Conservation (phyloP, 2,888 invertebrate genomes). For the Deilephila porcellus region DNA sequence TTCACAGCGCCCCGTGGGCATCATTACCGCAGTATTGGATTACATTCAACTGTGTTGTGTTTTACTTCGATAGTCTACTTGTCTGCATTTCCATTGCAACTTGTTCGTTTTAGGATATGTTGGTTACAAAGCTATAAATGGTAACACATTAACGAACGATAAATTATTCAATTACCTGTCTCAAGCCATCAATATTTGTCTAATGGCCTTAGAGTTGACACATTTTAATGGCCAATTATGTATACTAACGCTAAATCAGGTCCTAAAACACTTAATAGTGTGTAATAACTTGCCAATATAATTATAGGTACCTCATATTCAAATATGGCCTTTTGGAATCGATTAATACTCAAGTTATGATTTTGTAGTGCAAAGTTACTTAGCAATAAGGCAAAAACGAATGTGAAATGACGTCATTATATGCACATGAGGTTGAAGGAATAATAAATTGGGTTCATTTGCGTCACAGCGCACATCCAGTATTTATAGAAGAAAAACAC, state of each 20-base stretch:
- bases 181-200: not conserved
- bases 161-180: slow-evolving; percentile 14
- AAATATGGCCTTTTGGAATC: not conserved
- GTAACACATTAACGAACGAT: not conserved
- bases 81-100: not conserved
- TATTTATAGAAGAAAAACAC: not conserved
- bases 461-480: slow-evolving; percentile 4
- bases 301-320: not conserved
- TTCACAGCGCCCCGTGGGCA: slow-evolving; percentile 47
- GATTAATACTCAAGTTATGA: not conserved
- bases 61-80: not conserved
- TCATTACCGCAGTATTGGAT: slow-evolving; percentile 50
- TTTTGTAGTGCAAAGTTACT: not conserved
- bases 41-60: slow-evolving; percentile 40
- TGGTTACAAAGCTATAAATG: not conserved
- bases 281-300: not conserved
- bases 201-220: not conserved
- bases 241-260: not conserved
- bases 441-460: slow-evolving; percentile 11
- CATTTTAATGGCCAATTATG: not conserved
- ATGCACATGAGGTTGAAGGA: slow-evolving; percentile 8
- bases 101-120: not conserved
- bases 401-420: slow-evolving; percentile 8
- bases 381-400: not conserved
- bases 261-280: not conserved